Evolutionary conservation across 2,797 vertebrate species (phyloP).

Genomic region (Otus scops): DNA sequence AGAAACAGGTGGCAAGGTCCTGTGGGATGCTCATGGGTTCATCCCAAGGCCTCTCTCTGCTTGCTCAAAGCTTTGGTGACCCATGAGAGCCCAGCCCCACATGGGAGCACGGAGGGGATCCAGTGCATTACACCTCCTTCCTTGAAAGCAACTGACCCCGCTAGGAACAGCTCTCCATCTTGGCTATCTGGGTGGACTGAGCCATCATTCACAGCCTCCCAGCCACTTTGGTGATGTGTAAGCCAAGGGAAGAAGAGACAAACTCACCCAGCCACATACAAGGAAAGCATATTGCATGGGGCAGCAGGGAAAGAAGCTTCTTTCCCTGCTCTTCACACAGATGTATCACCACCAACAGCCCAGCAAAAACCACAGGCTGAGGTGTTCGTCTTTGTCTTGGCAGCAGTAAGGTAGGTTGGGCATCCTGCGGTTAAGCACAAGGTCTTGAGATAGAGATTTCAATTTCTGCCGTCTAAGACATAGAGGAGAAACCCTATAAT

Average conservation of each 20-base stretch:
- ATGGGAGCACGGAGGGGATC: neutral
- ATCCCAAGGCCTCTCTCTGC: neutral
- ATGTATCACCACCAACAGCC: neutral
- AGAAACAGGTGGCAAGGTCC: neutral
- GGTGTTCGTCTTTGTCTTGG: neutral
- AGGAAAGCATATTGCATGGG: neutral
- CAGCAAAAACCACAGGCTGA: neutral
- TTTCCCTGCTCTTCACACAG: neutral
- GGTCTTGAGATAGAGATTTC: neutral
- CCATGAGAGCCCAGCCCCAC: neutral
- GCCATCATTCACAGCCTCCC: neutral
- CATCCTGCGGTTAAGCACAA: neutral
- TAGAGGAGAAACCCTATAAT: neutral
- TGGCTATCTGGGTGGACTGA: neutral
- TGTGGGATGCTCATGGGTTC: fast-evolving
- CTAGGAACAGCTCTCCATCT: neutral
- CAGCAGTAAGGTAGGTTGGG: neutral
- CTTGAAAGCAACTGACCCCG: neutral
- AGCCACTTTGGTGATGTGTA: neutral
- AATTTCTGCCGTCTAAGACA: neutral
- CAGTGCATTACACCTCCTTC: neutral
- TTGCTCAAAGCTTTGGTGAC: neutral
- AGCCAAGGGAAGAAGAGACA: neutral
- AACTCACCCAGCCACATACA: neutral
- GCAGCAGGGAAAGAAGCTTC: neutral